A percentile compares a stretch with the other conserved stretches of the same genome.
Conservation (phyloP, 2,797 vertebrate genomes). For the Amblyraja radiata region DNA sequence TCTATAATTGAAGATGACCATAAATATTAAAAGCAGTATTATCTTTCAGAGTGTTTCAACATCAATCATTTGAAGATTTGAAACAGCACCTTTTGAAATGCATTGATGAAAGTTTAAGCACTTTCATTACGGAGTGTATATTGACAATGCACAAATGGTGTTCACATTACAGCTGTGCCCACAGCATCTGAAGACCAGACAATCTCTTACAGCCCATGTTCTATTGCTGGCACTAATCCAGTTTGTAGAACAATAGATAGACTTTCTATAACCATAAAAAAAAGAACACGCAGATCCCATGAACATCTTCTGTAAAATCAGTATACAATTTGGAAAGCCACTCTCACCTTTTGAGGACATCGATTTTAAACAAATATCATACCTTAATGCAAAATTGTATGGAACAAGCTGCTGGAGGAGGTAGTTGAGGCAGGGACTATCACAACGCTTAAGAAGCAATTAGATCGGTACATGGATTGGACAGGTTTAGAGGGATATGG, state of each 20-base stretch:
- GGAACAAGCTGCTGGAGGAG: too few relatives aligned
- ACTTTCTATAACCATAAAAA: neutral
- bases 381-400: too few relatives aligned
- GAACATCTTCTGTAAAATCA: too few relatives aligned
- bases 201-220: neutral
- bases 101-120: conserved; percentile 21
- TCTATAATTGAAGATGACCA: neutral
- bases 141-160: neutral
- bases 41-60: neutral
- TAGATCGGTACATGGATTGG: too few relatives aligned
- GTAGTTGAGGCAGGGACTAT: too few relatives aligned
- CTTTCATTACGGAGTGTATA: neutral
- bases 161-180: neutral
- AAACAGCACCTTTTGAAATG: neutral
- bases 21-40: neutral
- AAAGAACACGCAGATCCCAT: neutral
- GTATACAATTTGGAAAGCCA: too few relatives aligned
- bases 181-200: neutral
- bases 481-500: too few relatives aligned
- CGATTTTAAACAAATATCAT: too few relatives aligned
- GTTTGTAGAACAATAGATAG: neutral
- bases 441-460: too few relatives aligned
- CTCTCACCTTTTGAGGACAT: too few relatives aligned
- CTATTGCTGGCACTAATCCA: neutral
- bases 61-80: neutral